Conservation (phyloP, 2,797 vertebrate genomes). For the Enteromius fasciolatus region DNA sequence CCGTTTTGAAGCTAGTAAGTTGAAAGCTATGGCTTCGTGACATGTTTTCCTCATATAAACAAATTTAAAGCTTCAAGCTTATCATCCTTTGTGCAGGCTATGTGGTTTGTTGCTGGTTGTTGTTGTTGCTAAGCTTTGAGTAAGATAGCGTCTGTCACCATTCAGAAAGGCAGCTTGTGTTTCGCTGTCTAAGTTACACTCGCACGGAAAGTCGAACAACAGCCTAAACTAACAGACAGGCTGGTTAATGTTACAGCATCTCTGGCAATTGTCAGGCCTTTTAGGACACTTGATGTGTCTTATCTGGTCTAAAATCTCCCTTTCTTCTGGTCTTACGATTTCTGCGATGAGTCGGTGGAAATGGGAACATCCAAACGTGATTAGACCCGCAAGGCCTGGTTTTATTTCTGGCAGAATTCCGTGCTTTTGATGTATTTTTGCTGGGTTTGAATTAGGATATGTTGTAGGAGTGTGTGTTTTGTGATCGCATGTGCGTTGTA, state of each 20-base stretch:
- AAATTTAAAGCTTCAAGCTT: constrained; percentile 65
- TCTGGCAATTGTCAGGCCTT: constrained; percentile 74
- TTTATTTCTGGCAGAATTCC: constrained; percentile 16
- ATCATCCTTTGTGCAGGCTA: constrained; percentile 62
- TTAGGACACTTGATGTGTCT: constrained; percentile 68
- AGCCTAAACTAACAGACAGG: constrained; percentile 61
- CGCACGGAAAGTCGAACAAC: constrained; percentile 70
- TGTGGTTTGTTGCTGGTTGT: constrained; percentile 55
- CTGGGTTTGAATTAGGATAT: not conserved
- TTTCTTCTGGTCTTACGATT: constrained; percentile 12
- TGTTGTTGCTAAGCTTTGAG: constrained; percentile 67
- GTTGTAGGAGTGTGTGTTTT: not conserved
- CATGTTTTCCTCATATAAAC: constrained; percentile 66
- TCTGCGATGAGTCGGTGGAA: not conserved
- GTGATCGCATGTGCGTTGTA: not conserved
- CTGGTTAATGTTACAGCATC: constrained; percentile 79
- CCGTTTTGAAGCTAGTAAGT: constrained; percentile 76
- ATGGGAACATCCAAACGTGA: not conserved
- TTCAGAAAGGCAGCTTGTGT: constrained; percentile 71
- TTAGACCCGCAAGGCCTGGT: not conserved
- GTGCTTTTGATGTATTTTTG: constrained; percentile 1
- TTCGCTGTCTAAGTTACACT: constrained; percentile 78
- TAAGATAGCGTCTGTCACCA: constrained; percentile 64
- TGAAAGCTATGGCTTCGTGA: constrained; percentile 58
- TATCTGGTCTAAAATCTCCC: constrained; percentile 60